Evolutionary conservation across 2,113 vertebrate species (phyloP), one percentile per base, ranked within the genome.

Genomic region (Scolopax mira): DNA sequence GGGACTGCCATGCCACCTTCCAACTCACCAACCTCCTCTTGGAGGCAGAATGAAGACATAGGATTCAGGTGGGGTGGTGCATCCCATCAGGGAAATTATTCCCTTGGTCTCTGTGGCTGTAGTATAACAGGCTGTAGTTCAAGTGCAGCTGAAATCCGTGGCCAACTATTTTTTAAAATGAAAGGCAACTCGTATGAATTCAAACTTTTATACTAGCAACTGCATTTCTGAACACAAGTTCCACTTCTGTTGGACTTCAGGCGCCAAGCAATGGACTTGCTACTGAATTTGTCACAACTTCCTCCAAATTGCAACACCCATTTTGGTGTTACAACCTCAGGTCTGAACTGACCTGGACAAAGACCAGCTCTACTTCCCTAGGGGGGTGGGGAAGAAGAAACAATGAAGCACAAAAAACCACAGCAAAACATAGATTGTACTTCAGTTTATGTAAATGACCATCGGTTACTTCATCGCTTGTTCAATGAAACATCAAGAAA

Each of bases 241-340:
- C 31, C 28, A 7, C 7, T 61, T 60, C 28, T 64, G 25, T 37
- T 52, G 44, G 23, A 41, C 62, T 7, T 70, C 18, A 39, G 27
- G 10, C 27, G 80, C 44, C 4, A 1, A 46, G 25, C 33, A 73
- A 84, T 0, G 3, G 30, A 22, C n/a, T 60, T 1, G 0, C 41
- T 49, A 42, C 31, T 17, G 31, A 65, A 60, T 70, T 65, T 0
- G 0, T 12, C 15, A 37, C 44, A n/a, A 10, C 28, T 24, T 62
- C 35, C 27, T 75, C 51, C 27, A 42, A 60, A n/a, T 33, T 24
- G 19, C 44, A 75, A 42, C 31, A 37, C 12, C 17, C 27, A n/a
- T 48, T 27, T 39, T 35, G 21, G 15, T 31, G 31, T 49, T n/a
- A 49, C 44, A n/a, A 28, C 9, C 21, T 71, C 1, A 0, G 17